Percentiles rank a stretch among this genome's conserved stretches.
phyloP scores from a whole-genome alignment of 2,113 vertebrate genomes.

The Potamarius usumacintae region DNA sequence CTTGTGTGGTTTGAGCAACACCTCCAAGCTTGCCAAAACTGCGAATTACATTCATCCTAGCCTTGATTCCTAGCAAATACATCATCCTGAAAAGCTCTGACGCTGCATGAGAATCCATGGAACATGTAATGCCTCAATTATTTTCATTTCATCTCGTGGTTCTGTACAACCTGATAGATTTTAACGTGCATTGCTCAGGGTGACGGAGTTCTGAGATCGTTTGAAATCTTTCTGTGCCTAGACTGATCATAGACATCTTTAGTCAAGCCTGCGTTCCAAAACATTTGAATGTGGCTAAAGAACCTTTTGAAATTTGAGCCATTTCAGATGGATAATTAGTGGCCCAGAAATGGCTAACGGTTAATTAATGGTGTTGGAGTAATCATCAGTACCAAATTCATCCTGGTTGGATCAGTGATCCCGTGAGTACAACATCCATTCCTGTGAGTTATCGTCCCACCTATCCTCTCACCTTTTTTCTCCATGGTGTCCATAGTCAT shows the following conservation, averaged over 20 bases:
- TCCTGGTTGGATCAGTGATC: not conserved
- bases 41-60: not conserved
- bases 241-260: not conserved
- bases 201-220: not conserved
- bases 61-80: constrained; percentile 2
- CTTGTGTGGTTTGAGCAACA: constrained; percentile 14
- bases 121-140: constrained; percentile 16
- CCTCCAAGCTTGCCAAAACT: constrained; percentile 7
- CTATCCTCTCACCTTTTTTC: not conserved
- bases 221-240: not conserved
- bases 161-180: not conserved
- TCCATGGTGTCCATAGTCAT: not conserved
- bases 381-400: not conserved
- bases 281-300: not conserved
- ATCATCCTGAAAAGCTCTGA: not conserved
- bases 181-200: not conserved
- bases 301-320: not conserved
- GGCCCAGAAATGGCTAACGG: not conserved
- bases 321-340: not conserved
- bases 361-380: not conserved
- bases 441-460: not conserved
- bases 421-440: not conserved
- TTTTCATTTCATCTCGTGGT: not conserved
- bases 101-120: not conserved
- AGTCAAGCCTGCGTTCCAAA: not conserved